phyloP scores from a whole-genome alignment of 2,113 vertebrate genomes.

The Lutjanus erythropterus region DNA sequence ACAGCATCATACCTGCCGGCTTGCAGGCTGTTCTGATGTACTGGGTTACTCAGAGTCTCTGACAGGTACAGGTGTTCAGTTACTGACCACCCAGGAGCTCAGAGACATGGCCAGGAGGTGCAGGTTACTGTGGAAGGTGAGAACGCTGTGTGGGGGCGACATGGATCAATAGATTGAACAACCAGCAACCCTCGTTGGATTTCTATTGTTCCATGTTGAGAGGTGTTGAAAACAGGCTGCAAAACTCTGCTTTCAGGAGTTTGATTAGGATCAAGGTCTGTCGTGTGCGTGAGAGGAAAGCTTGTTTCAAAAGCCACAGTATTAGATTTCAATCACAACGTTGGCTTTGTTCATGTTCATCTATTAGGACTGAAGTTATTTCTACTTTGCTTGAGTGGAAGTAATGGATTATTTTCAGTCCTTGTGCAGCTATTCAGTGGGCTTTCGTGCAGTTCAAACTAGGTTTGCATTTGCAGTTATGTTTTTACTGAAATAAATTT shows the following conservation, averaged over 20 bases:
- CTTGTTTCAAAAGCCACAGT: not conserved
- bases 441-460: not conserved
- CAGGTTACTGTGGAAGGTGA: constrained; percentile 78
- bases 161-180: constrained; percentile 60
- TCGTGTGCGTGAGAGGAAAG: constrained; percentile 15
- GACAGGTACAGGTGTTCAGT: constrained; percentile 68
- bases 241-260: constrained; percentile 39
- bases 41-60: constrained; percentile 55
- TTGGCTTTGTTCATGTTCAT: constrained; percentile 1
- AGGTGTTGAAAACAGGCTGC: constrained; percentile 34
- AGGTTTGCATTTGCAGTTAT: not conserved
- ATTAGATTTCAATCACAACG: constrained; percentile 18
- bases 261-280: constrained; percentile 37
- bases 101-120: constrained; percentile 58
- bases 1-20: constrained; percentile 18
- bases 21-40: constrained; percentile 28
- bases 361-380: not conserved
- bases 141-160: constrained; percentile 62
- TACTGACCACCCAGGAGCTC: constrained; percentile 71
- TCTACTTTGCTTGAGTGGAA: not conserved
- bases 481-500: not conserved
- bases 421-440: not conserved
- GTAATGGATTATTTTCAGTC: not conserved
- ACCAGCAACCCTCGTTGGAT: constrained; percentile 34
- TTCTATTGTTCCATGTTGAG: constrained; percentile 38